Base-by-base conservation (phyloP, 2,113 vertebrate genomes). In the Pavo muticus region DNA sequence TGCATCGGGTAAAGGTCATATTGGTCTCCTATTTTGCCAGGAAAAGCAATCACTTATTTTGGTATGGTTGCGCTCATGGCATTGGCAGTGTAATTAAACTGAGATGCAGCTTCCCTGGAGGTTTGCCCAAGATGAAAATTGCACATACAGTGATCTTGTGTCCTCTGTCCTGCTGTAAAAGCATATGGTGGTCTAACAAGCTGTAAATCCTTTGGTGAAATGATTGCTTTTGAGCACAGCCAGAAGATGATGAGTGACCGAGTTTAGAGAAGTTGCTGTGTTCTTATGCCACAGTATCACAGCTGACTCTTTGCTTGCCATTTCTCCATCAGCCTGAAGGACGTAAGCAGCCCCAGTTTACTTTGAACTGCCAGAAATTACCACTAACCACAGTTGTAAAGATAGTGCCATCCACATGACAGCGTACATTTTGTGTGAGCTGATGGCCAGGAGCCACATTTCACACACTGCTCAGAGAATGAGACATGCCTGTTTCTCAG, bases 191-290 rank as follows among this genome's bases (percentile, higher is more conserved):
- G n/a, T 32, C 17, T 37, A 30, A 75, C 17, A 39, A 72, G 32
- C 35, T 54, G 35, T 48, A 70, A 81, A 30, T 39, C 39, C 63
- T 37, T 21, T 13, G 23, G 29, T 45, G 44, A 57, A 65, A 27
- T 5, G 24, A 39, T 35, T 30, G 30, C 6, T 71, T 39, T 44
- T 54, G 50, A 83, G 10, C 35, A 84, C 13, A 45, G 69, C 9
- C 86, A 68, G 45, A 63, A 23, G 27, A 81, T 44, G 57, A 19
- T 0, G 0, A 61, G 61, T 20, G 48, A 4, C 2, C 20, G 48
- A 4, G 2, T 35, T 19, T 19, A 13, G 40, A 87, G 60, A 54
- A 13, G 1, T 45, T 57, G 10, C 10, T 39, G 3, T 0, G 2
- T 4, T 27, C 78, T 57, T 73, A 40, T 45, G 37, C 32, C 19